These are phyloP conservation scores for Darwinula stevensoni DNA, from an alignment of 2,888 invertebrate genomes.

Conservation along the genomic window DNA sequence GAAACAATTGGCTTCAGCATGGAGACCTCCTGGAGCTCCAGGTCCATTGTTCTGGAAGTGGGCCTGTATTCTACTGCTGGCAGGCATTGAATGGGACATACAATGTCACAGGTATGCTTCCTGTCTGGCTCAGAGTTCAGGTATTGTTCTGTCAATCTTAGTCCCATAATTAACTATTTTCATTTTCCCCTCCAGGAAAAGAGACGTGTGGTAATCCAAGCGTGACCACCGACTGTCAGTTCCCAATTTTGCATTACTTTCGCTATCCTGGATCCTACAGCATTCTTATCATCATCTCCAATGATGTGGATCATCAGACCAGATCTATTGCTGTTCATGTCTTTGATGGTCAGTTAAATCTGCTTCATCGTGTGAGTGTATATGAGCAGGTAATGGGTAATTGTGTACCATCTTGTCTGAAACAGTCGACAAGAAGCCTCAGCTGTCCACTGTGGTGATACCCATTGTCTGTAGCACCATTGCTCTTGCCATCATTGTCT, in stretches of 20 bases:
- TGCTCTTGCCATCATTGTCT: slow-evolving; percentile 51
- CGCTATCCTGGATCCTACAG: slow-evolving; percentile 36
- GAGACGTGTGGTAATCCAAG: slow-evolving; percentile 28
- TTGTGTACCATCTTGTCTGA: too few species aligned
- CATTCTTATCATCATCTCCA: slow-evolving; percentile 42
- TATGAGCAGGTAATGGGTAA: too few species aligned
- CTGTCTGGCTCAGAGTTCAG: too few species aligned
- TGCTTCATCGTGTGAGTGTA: neutral
- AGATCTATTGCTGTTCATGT: slow-evolving; percentile 43
- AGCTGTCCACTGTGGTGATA: slow-evolving; percentile 59
- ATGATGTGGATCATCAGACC: slow-evolving; percentile 36
- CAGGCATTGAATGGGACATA: slow-evolving; percentile 26
- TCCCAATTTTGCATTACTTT: slow-evolving; percentile 35
- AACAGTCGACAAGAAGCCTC: slow-evolving; percentile 42
- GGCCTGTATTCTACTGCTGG: slow-evolving; percentile 38
- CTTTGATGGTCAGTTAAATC: slow-evolving; percentile 51
- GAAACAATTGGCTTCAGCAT: slow-evolving; percentile 50
- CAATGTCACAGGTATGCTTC: slow-evolving; percentile 16
- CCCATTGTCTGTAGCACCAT: slow-evolving; percentile 51
- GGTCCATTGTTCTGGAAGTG: slow-evolving; percentile 36
- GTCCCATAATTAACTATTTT: too few species aligned
- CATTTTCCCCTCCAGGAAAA: too few species aligned
- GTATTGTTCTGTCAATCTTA: too few species aligned
- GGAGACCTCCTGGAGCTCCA: slow-evolving; percentile 40
- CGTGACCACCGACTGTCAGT: slow-evolving; percentile 22